These are phyloP conservation scores for Rachycentron canadum DNA, from an alignment of 2,797 vertebrate species.

Conservation along the genomic window DNA sequence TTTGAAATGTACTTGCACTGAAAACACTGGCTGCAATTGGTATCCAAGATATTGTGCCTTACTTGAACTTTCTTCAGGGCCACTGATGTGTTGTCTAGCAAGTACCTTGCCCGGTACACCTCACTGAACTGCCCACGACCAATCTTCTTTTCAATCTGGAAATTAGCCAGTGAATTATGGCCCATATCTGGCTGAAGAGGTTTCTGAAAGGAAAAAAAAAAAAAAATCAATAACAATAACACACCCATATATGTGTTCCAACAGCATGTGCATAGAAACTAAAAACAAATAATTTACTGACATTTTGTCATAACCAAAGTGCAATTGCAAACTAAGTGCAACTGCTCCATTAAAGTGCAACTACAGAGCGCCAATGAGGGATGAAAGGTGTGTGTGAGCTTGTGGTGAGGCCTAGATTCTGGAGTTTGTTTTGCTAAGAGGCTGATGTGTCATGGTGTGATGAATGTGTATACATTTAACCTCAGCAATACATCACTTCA, in stretches of 20 bases:
- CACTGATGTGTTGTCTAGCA: slow-evolving; percentile 93
- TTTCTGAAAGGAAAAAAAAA: slow-evolving; percentile 84
- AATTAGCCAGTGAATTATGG: slow-evolving; percentile 94
- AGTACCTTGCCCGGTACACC: slow-evolving; percentile 94
- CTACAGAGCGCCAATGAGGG: slow-evolving; percentile 25
- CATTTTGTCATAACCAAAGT: slow-evolving; percentile 1
- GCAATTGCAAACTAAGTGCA: slow-evolving; percentile 18
- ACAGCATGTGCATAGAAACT: not conserved
- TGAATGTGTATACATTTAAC: slow-evolving; percentile 27
- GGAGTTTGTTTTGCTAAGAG: slow-evolving; percentile 53
- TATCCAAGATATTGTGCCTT: slow-evolving; percentile 53
- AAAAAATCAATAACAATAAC: slow-evolving; percentile 2
- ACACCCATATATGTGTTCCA: not conserved
- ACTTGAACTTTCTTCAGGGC: slow-evolving; percentile 99
- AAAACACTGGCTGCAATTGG: not conserved
- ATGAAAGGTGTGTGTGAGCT: slow-evolving; percentile 35
- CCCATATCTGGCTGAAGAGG: slow-evolving; percentile 94
- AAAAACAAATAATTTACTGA: slow-evolving; percentile 13
- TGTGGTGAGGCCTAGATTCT: slow-evolving; percentile 27
- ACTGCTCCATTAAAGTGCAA: slow-evolving; percentile 6
- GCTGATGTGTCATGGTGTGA: slow-evolving; percentile 36
- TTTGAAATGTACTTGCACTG: not conserved
- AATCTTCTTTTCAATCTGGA: slow-evolving; percentile 97
- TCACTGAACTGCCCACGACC: slow-evolving; percentile 98
- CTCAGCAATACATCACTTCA: slow-evolving; percentile 11